Conservation (phyloP, 2,797 vertebrate genomes). For the Myiothlypis chrysogaster region DNA sequence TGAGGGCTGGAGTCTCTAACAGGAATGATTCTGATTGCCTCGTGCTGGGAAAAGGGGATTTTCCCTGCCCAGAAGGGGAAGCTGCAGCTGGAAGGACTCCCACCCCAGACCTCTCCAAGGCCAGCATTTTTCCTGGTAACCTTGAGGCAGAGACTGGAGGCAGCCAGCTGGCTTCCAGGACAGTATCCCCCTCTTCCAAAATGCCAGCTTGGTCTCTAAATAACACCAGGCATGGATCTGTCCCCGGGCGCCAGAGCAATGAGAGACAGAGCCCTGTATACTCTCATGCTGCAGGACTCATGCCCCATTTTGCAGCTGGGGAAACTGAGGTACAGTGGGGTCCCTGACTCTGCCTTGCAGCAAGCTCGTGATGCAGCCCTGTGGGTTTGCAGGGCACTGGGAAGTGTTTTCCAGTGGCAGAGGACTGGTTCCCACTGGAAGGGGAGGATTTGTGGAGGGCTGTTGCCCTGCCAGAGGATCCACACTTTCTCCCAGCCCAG, state of each 20-base stretch:
- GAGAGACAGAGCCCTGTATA: not conserved
- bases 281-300: not conserved
- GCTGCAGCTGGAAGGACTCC: not conserved
- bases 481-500: not conserved
- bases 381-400: not conserved
- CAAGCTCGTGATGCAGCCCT: accelerated
- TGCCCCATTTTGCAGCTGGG: not conserved
- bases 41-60: not conserved
- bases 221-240: not conserved
- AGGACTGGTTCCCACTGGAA: not conserved
- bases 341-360: not conserved
- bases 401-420: not conserved
- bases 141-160: not conserved
- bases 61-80: not conserved
- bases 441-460: not conserved
- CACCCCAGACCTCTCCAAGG: accelerated
- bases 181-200: not conserved
- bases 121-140: not conserved
- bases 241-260: accelerated
- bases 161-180: not conserved
- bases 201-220: not conserved
- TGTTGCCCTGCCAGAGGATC: not conserved
- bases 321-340: not conserved
- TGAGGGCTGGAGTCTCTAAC: accelerated
- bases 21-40: not conserved